phyloP scores from a whole-genome alignment of 2,888 invertebrate species.

The Oegoconia quadripuncta region DNA sequence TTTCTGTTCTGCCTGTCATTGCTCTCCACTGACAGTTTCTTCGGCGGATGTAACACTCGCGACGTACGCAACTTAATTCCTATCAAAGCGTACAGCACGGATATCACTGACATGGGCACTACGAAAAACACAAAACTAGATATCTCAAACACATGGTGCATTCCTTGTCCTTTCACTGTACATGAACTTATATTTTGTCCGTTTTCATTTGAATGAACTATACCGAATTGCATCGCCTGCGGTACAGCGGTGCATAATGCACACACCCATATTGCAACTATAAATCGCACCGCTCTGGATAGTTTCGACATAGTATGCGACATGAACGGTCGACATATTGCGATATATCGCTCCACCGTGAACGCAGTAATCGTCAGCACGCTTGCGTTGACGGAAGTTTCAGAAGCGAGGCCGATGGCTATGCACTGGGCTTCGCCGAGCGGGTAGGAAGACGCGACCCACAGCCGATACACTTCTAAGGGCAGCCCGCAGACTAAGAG shows the following conservation, averaged over 20 bases:
- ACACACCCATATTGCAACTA: constrained; percentile 87
- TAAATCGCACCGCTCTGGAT: constrained; percentile 88
- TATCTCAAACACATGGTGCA: constrained; percentile 87
- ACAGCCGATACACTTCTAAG: constrained; percentile 86
- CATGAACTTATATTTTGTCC: constrained; percentile 75
- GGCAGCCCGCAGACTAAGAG: constrained; percentile 88
- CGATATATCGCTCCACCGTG: constrained; percentile 92
- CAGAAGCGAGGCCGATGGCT: constrained; percentile 86
- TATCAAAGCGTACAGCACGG: constrained; percentile 88
- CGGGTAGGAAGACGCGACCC: constrained; percentile 86
- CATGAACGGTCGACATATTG: constrained; percentile 91
- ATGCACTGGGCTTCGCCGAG: constrained; percentile 89
- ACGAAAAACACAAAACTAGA: constrained; percentile 91
- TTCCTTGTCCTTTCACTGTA: constrained; percentile 77
- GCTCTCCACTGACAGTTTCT: constrained; percentile 74
- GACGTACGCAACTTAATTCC: constrained; percentile 85
- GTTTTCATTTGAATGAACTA: constrained; percentile 74
- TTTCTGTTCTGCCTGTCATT: constrained; percentile 49
- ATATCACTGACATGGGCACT: constrained; percentile 91
- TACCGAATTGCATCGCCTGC: constrained; percentile 89
- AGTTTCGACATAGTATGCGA: constrained; percentile 91
- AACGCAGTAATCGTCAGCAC: constrained; percentile 93
- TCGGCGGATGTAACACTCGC: constrained; percentile 78
- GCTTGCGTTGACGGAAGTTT: constrained; percentile 92
- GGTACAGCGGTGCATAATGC: constrained; percentile 87